phyloP scores from a whole-genome alignment of 2,888 invertebrate genomes.

The Eupithecia centaureata region DNA sequence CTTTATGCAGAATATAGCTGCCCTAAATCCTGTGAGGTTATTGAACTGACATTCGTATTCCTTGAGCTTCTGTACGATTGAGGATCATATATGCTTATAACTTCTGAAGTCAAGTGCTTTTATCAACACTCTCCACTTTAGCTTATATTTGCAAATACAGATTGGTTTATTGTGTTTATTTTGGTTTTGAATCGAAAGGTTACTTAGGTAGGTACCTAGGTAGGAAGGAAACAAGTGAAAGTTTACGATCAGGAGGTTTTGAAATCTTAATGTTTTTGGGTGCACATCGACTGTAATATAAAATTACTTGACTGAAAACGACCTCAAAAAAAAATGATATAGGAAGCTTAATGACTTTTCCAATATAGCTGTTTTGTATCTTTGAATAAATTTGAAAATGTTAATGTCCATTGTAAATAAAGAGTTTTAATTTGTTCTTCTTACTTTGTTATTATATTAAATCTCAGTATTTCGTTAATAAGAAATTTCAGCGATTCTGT shows the following conservation, averaged over 20 bases:
- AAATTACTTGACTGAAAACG: too few species aligned
- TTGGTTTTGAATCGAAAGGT: background rate
- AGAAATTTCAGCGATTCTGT: background rate
- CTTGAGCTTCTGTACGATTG: background rate
- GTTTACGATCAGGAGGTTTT: background rate
- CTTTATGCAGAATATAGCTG: background rate
- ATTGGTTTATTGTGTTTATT: slow-evolving; percentile 6
- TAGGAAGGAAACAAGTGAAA: too few species aligned
- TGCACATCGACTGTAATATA: too few species aligned
- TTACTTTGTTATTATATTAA: too few species aligned
- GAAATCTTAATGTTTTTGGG: background rate
- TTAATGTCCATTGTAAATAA: too few species aligned
- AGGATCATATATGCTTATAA: slow-evolving; percentile 30
- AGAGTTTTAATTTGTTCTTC: too few species aligned
- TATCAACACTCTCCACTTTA: slow-evolving; percentile 38
- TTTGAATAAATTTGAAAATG: too few species aligned
- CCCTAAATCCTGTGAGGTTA: background rate
- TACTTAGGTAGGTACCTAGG: background rate
- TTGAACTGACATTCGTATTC: slow-evolving; percentile 9
- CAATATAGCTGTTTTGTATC: too few species aligned
- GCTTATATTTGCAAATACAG: slow-evolving; percentile 8
- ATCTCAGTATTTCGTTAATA: too few species aligned
- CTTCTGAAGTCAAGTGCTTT: slow-evolving; percentile 38
- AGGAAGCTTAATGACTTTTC: too few species aligned
- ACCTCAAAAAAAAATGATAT: too few species aligned